Evolutionary conservation across 2,797 vertebrate species (phyloP).

Genomic region (Tragopan temminckii): DNA sequence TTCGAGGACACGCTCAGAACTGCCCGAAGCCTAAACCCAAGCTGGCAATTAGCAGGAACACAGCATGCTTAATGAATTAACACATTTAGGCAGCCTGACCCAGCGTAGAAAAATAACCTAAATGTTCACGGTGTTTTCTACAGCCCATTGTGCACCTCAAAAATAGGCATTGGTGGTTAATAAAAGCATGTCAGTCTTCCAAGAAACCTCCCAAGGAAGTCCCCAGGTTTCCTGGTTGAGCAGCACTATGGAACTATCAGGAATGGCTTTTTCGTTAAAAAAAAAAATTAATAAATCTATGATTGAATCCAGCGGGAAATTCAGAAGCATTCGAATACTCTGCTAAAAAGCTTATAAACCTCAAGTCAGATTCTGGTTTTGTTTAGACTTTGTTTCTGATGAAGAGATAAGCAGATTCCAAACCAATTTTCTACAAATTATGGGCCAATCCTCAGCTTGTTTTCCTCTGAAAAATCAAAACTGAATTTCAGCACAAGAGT

Average conservation of each 20-base stretch:
- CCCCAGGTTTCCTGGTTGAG: neutral
- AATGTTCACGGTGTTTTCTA: neutral
- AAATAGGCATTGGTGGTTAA: neutral
- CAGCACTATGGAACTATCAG: neutral
- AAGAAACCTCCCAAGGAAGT: neutral
- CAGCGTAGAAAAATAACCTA: neutral
- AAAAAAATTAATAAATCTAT: neutral
- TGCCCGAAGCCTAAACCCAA: neutral
- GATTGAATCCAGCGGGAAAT: neutral
- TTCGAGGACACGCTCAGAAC: neutral
- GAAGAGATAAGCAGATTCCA: constrained; percentile 24
- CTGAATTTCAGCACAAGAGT: neutral
- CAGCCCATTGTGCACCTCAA: neutral
- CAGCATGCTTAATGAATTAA: neutral
- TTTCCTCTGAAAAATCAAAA: neutral
- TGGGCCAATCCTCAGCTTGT: neutral
- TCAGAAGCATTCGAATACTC: neutral
- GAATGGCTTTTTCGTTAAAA: neutral
- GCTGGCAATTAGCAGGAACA: neutral
- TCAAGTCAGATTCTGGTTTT: constrained; percentile 34
- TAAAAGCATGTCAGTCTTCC: neutral
- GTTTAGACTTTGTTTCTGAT: constrained; percentile 31
- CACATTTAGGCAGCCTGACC: neutral
- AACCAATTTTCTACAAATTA: constrained; percentile 1
- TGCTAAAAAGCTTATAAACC: neutral